Conservation (phyloP, 2,797 vertebrate genomes). For the Gymnopithys bicolor region DNA sequence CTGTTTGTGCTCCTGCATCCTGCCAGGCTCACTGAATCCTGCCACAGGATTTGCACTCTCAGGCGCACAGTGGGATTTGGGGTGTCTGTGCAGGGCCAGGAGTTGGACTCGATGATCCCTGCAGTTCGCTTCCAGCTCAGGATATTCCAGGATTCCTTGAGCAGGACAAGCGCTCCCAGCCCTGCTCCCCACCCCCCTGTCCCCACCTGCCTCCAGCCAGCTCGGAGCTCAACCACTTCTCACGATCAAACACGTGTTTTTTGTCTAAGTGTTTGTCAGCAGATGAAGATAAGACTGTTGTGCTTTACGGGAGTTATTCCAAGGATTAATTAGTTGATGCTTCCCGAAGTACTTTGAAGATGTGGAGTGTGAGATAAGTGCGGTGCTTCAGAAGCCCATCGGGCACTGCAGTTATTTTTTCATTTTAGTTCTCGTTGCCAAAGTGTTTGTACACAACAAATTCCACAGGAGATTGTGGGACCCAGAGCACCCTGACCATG, state of each 20-base stretch:
- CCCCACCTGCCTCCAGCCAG: fast-evolving
- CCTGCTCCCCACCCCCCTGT: fast-evolving
- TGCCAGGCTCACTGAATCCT: not conserved
- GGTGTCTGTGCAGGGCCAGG: not conserved
- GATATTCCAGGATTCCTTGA: not conserved
- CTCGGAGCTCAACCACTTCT: not conserved
- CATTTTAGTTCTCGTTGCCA: not conserved
- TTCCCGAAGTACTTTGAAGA: conserved; percentile 18
- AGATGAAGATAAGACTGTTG: not conserved
- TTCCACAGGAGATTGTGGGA: fast-evolving
- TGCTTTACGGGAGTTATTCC: not conserved
- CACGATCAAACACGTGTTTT: fast-evolving
- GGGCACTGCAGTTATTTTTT: not conserved
- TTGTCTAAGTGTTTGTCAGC: not conserved
- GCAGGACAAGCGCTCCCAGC: fast-evolving
- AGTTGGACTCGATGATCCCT: fast-evolving
- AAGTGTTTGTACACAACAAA: not conserved
- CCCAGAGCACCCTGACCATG: not conserved
- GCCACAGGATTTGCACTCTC: fast-evolving
- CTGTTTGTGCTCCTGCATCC: not conserved
- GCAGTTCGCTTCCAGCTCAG: not conserved
- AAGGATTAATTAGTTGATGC: conserved; percentile 12
- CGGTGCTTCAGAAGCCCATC: not conserved
- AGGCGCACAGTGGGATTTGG: not conserved
- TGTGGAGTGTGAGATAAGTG: not conserved